phyloP scores from a whole-genome alignment of 2,797 vertebrate species.

The Parotocinclus haroldoi region DNA sequence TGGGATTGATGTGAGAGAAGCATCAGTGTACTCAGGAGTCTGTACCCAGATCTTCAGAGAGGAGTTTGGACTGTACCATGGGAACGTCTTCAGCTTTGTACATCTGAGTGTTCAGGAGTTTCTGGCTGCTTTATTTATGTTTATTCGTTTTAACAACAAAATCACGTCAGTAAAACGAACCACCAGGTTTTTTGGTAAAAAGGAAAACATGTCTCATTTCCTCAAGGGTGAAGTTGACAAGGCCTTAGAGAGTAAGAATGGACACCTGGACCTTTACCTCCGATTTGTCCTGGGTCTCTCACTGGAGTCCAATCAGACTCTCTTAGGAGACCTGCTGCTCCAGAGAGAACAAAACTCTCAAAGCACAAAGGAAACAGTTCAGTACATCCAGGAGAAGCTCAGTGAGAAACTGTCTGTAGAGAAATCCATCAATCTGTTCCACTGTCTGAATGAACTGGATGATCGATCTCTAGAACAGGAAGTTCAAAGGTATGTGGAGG shows the following conservation, averaged over 20 bases:
- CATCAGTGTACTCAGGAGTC: slow-evolving; percentile 6
- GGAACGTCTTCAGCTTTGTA: slow-evolving; percentile 25
- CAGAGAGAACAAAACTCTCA: neutral
- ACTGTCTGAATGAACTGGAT: slow-evolving; percentile 34
- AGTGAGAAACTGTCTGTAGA: slow-evolving; percentile 16
- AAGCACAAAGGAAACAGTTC: slow-evolving; percentile 7
- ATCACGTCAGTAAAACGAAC: neutral
- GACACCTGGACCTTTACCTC: slow-evolving; percentile 4
- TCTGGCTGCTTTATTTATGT: slow-evolving; percentile 20
- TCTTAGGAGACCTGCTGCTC: slow-evolving; percentile 23
- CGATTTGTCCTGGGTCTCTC: slow-evolving; percentile 13
- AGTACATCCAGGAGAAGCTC: slow-evolving; percentile 28
- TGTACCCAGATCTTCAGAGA: slow-evolving; percentile 19
- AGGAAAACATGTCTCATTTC: slow-evolving; percentile 11
- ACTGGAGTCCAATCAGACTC: slow-evolving; percentile 26
- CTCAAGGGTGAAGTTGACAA: slow-evolving; percentile 16
- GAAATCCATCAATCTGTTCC: slow-evolving; percentile 35
- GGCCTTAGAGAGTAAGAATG: slow-evolving; percentile 13
- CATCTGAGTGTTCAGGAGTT: slow-evolving; percentile 28
- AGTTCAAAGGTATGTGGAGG: slow-evolving; percentile 23
- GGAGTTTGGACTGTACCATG: slow-evolving; percentile 4
- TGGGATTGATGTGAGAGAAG: slow-evolving; percentile 13
- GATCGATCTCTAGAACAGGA: slow-evolving; percentile 30
- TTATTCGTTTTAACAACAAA: slow-evolving; percentile 1
- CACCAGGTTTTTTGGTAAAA: neutral